Percentiles rank a stretch among this genome's conserved stretches.
These are phyloP conservation scores for Crocodylus rhombifer DNA, from an alignment of 2,797 vertebrate species.

Conservation along the genomic window DNA sequence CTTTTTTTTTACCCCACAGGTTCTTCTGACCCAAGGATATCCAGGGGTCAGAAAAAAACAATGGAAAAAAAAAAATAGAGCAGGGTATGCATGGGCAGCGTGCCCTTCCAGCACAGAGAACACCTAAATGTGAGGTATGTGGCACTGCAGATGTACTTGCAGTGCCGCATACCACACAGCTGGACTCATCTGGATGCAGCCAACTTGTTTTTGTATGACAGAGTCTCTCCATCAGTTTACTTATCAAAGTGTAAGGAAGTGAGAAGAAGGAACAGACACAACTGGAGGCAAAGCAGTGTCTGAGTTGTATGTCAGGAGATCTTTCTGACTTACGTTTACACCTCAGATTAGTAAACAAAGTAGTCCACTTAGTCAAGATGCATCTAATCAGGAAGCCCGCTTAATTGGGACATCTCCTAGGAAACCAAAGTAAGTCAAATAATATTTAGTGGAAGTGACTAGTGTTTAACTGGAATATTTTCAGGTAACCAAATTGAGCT, in stretches of 20 bases:
- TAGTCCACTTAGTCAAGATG: background rate
- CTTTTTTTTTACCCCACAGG: too few species aligned
- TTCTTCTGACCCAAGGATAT: too few species aligned
- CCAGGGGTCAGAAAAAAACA: background rate
- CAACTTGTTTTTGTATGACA: background rate
- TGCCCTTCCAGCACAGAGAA: too few species aligned
- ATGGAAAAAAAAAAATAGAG: too few species aligned
- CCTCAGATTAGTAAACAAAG: background rate
- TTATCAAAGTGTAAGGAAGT: background rate
- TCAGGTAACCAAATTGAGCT: background rate
- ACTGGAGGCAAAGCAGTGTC: background rate
- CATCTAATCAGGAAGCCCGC: background rate
- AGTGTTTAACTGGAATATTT: background rate
- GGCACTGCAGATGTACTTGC: too few species aligned
- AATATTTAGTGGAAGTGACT: background rate
- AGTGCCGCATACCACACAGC: too few species aligned
- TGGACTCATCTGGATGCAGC: too few species aligned
- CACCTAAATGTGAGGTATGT: too few species aligned
- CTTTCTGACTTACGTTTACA: background rate
- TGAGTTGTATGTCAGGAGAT: background rate
- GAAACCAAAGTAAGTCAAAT: background rate
- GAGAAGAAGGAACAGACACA: background rate
- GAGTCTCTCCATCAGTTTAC: background rate
- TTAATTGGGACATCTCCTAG: conserved; percentile 31
- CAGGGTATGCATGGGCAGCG: too few species aligned